Evolutionary conservation across 2,113 vertebrate genomes (phyloP), one percentile per base, ranked within the genome.

Genomic region (Sinocyclocheilus maitianheensis): DNA sequence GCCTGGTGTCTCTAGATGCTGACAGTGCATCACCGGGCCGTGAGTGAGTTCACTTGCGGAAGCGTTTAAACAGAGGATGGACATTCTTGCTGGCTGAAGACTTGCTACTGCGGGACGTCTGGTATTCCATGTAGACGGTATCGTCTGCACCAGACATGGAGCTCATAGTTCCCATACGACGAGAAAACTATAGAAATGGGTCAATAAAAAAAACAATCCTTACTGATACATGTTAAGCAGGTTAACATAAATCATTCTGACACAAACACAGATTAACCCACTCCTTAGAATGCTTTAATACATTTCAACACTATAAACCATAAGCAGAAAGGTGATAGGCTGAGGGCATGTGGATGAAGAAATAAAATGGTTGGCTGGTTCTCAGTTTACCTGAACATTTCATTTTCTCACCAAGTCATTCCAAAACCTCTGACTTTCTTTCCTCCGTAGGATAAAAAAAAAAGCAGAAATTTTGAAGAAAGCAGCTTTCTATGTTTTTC

Each of bases 71-170:
- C 0, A 96, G 95, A 0, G 98, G 98, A 84, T 99, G 98, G 85
- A 99, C 88, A 0, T 95, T 95, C 78, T 98, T 98, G 51, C 63
- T 76, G 0, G 83, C 0, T 0, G 93, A 48, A 0, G 89, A 60
- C 87, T 95, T 98, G 92, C 86, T 96, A 85, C 91, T 90, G 67
- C 97, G 93, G 0, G 96, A 89, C 0, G 93, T 84, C 20, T 98
- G 97, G 90, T 98, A 99, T 43, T 99, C 98, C 98, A 99, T 96
- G 91, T 99, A 99, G 53, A 98, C 93, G 0, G 97, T 91, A 69
- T 99, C 98, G 0, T 99, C 98, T 0, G 98, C 97, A 8, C 98
- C 98, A 0, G 98, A 99, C 97, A 99, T 96, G 26, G 98, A 99
- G 90, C 98, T 98, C 98, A 99, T 99, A 5, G 97, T 97, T 78